These are phyloP conservation scores for Lepidurus arcticus DNA, from an alignment of 1,140 invertebrate genomes.

Conservation along the genomic window DNA sequence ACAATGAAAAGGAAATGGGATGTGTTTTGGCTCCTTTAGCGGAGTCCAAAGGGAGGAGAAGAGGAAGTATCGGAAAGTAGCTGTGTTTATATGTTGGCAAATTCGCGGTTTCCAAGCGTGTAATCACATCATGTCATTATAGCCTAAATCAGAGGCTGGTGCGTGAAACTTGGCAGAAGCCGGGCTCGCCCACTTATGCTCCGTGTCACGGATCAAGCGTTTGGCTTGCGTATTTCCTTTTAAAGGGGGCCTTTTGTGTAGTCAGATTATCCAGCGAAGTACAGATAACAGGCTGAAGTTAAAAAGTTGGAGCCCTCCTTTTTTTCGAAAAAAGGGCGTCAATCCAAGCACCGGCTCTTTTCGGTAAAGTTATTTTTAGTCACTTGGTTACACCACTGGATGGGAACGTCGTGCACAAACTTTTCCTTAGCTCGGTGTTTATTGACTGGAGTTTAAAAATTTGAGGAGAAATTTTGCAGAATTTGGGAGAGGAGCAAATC, in stretches of 20 bases:
- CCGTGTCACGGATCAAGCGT: background rate
- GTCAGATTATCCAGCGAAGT: background rate
- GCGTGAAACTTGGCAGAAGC: background rate
- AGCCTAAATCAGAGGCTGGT: background rate
- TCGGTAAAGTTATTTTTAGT: background rate
- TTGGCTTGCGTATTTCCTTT: background rate
- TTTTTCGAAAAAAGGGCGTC: background rate
- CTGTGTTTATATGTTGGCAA: background rate
- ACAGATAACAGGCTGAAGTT: background rate
- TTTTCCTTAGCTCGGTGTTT: background rate
- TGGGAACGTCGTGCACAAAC: background rate
- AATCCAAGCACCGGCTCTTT: constrained; percentile 6
- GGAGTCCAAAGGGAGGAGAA: no score
- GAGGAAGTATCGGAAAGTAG: no score
- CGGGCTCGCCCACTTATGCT: background rate
- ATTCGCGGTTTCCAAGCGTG: background rate
- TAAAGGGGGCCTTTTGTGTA: background rate
- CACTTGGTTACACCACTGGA: constrained; percentile 3
- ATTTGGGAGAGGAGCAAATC: no score
- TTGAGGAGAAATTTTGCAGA: no score
- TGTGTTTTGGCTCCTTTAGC: background rate
- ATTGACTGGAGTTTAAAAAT: background rate
- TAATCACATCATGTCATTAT: constrained; percentile 19
- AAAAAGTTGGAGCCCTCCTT: background rate
- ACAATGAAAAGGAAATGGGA: background rate